Conservation (phyloP, 2,797 vertebrate genomes). For the Austrolebias charrua region DNA sequence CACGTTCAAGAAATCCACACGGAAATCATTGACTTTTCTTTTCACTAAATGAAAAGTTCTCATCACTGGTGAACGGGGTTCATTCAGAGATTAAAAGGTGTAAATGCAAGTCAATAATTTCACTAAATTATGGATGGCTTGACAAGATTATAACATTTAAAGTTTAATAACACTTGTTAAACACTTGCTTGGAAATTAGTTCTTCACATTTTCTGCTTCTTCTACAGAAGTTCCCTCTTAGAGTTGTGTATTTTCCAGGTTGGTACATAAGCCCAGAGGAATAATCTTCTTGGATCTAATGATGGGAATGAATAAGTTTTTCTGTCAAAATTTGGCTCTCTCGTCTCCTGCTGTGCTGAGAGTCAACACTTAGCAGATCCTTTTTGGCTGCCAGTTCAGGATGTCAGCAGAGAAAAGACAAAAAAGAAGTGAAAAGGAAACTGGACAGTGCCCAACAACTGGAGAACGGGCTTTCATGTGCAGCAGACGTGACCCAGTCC, state of each 20-base stretch:
- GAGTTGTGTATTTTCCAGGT: conserved; percentile 46
- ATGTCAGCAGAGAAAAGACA: conserved; percentile 55
- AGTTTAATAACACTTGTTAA: conserved; percentile 19
- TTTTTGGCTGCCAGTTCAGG: conserved; percentile 58
- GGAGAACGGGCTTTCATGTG: conserved; percentile 39
- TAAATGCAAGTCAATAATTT: conserved; percentile 23
- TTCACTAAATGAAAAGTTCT: conserved; percentile 15
- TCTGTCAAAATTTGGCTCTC: conserved; percentile 53
- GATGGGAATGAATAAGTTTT: conserved; percentile 48
- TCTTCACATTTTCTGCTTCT: conserved; percentile 27
- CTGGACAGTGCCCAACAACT: conserved; percentile 47
- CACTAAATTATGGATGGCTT: conserved; percentile 24
- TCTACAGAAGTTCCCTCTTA: conserved; percentile 34
- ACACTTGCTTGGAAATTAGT: conserved; percentile 25
- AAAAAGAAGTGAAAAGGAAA: conserved; percentile 32
- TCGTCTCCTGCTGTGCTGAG: conserved; percentile 46
- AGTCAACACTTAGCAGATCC: conserved; percentile 59
- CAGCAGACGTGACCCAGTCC: conserved; percentile 44
- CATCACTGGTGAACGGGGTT: conserved; percentile 34
- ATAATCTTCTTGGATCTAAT: conserved; percentile 68
- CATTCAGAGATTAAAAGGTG: conserved; percentile 19
- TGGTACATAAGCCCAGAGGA: conserved; percentile 55
- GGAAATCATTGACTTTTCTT: conserved; percentile 42
- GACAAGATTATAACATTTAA: conserved; percentile 22
- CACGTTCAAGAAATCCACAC: conserved; percentile 59